phyloP scores from a whole-genome alignment of 2,797 vertebrate species.

The Tenualosa ilisha region DNA sequence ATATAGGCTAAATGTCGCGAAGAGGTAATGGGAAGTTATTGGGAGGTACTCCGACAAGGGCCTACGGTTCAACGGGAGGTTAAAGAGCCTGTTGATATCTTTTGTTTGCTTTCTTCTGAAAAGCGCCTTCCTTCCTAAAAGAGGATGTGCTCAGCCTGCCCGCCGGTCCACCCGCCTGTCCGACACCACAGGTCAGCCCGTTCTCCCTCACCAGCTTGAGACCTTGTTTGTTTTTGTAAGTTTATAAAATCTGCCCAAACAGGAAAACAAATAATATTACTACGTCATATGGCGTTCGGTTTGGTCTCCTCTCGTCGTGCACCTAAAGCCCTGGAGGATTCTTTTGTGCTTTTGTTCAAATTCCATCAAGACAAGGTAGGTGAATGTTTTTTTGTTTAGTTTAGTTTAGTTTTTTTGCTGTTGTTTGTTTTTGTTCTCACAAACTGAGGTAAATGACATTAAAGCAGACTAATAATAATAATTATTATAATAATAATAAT shows the following conservation, averaged over 20 bases:
- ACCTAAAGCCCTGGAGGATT: constrained; percentile 61
- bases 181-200: constrained; percentile 59
- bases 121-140: constrained; percentile 88
- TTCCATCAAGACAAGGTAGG: constrained; percentile 3
- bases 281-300: constrained; percentile 72
- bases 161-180: background rate
- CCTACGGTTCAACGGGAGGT: constrained; percentile 87
- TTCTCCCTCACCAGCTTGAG: constrained; percentile 62
- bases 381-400: constrained; percentile 52
- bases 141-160: constrained; percentile 81
- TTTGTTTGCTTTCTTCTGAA: constrained; percentile 83
- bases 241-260: constrained; percentile 78
- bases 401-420: no score
- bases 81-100: constrained; percentile 79
- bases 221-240: constrained; percentile 88
- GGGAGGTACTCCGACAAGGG: constrained; percentile 69
- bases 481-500: background rate
- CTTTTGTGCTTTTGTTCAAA: constrained; percentile 64
- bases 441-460: background rate
- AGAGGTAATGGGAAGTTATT: constrained; percentile 85
- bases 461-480: background rate
- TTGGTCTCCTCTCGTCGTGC: constrained; percentile 53
- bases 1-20: constrained; percentile 75
- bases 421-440: constrained; percentile 56
- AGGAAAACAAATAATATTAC: constrained; percentile 74